These are phyloP conservation scores for Vespertilio murinus DNA, from an alignment of 2,797 vertebrate genomes.

Conservation along the genomic window DNA sequence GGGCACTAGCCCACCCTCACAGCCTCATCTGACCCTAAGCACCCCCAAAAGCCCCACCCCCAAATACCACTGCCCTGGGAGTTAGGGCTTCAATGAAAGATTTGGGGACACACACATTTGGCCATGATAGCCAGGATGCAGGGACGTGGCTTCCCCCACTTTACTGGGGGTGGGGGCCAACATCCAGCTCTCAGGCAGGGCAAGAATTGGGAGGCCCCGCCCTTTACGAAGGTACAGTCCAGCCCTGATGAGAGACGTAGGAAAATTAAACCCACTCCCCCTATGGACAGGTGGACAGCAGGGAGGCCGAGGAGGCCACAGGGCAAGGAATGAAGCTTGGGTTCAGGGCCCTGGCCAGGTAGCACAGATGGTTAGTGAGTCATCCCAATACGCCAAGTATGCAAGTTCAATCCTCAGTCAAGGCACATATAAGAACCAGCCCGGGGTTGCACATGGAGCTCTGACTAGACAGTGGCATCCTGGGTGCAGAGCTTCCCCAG, in stretches of 20 bases:
- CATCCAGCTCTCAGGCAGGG: neutral
- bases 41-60: neutral
- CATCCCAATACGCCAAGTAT: neutral
- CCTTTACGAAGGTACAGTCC: neutral
- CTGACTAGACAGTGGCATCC: neutral
- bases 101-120: neutral
- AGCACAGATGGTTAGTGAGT: neutral
- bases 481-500: neutral
- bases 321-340: too few relatives aligned
- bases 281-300: neutral
- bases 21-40: neutral
- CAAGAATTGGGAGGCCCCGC: neutral
- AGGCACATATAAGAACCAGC: neutral
- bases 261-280: neutral
- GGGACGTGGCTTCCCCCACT: neutral
- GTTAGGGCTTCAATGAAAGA: neutral
- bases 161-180: neutral
- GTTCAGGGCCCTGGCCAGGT: neutral
- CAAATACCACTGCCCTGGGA: neutral
- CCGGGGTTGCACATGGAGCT: neutral
- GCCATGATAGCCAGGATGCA: neutral
- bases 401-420: neutral
- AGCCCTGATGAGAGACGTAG: neutral
- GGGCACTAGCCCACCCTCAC: neutral
- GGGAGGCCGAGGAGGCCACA: fast-evolving